These are phyloP conservation scores for Microcebus tavaratra DNA, from an alignment of 2,113 vertebrate species.

Conservation along the genomic window DNA sequence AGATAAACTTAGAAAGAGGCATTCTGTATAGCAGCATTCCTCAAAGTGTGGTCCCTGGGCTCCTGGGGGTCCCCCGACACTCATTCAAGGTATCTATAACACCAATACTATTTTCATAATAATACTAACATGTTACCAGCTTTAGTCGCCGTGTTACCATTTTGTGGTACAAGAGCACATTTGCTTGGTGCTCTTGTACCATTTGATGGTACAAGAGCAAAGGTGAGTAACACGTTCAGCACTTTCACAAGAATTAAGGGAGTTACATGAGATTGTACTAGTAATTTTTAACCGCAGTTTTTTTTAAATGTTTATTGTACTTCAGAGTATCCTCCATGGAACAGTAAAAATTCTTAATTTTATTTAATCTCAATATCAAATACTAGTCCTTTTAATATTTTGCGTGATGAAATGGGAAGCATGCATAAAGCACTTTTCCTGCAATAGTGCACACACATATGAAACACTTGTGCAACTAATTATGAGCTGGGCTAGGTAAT, in stretches of 20 bases:
- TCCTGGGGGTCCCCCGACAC: too few relatives aligned
- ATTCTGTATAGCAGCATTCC: background rate
- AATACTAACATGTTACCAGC: background rate
- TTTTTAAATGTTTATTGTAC: background rate
- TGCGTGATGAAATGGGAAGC: background rate
- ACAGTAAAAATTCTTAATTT: background rate
- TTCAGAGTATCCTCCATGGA: background rate
- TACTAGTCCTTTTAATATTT: background rate
- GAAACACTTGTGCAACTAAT: background rate
- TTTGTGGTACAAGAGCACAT: background rate
- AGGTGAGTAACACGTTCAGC: background rate
- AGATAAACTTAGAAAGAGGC: slow-evolving; percentile 15
- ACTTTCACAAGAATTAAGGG: background rate
- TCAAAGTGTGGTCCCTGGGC: background rate
- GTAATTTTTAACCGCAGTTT: background rate
- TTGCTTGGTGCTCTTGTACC: too few relatives aligned
- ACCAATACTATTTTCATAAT: background rate
- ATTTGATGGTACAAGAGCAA: background rate
- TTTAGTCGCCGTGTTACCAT: background rate
- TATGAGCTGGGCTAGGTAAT: background rate
- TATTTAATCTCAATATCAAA: background rate
- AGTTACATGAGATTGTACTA: background rate
- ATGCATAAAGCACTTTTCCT: background rate
- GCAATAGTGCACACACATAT: background rate
- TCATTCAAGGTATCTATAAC: background rate